A percentile compares a stretch with the other conserved stretches of the same genome.
Evolutionary conservation across 2,888 invertebrate genomes (phyloP).

Genomic region (Eudasyphora cyanicolor): DNA sequence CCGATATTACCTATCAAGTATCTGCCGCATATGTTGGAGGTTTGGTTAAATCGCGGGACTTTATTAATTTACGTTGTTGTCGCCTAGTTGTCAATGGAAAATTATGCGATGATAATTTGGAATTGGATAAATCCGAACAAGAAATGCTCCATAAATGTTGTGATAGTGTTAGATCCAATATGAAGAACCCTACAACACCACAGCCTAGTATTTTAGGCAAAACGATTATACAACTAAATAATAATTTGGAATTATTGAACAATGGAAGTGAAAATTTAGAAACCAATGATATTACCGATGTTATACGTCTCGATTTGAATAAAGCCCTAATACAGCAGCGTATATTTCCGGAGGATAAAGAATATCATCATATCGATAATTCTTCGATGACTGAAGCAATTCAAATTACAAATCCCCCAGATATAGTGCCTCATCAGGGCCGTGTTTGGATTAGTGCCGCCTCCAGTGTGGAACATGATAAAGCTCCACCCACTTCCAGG

Average conservation of each 20-base stretch:
- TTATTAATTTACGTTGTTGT: slow-evolving; percentile 89
- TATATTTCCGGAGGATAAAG: slow-evolving; percentile 75
- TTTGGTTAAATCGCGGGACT: slow-evolving; percentile 89
- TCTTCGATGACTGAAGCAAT: no score
- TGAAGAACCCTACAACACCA: slow-evolving; percentile 66
- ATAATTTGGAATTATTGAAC: no score
- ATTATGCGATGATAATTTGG: slow-evolving; percentile 73
- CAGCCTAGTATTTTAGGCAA: slow-evolving; percentile 72
- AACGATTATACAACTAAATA: no score
- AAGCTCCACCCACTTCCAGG: slow-evolving; percentile 84
- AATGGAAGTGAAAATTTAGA: no score
- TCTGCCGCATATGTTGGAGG: slow-evolving; percentile 88
- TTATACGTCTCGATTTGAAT: slow-evolving; percentile 69
- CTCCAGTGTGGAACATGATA: slow-evolving; percentile 85
- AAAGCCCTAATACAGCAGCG: slow-evolving; percentile 77
- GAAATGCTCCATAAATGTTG: slow-evolving; percentile 73
- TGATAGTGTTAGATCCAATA: slow-evolving; percentile 77
- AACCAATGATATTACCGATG: slow-evolving; percentile 72
- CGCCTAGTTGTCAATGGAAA: slow-evolving; percentile 79
- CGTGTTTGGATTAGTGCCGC: slow-evolving; percentile 85
- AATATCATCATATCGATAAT: no score
- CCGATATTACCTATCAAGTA: slow-evolving; percentile 91
- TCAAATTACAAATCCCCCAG: no score
- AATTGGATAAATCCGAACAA: slow-evolving; percentile 70
- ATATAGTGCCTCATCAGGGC: no score